These are phyloP conservation scores for Microctenopoma lineatum DNA, from an alignment of 2,797 vertebrate species.

Conservation along the genomic window DNA sequence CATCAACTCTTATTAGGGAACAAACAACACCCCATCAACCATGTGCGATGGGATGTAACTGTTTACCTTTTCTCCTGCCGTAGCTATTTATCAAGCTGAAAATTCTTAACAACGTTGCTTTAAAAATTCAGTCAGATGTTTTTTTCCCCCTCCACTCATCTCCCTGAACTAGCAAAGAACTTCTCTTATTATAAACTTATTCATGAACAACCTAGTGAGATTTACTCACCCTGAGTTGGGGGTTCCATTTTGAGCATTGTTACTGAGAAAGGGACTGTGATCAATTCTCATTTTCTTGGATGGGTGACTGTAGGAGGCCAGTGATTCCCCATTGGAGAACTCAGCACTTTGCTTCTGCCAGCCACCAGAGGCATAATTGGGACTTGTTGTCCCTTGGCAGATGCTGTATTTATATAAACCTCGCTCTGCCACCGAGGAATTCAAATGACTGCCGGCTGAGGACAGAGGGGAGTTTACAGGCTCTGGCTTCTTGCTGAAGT, in stretches of 20 bases:
- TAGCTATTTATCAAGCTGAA: slow-evolving; percentile 39
- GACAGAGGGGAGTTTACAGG: slow-evolving; percentile 59
- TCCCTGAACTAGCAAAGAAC: slow-evolving; percentile 70
- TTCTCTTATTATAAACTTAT: slow-evolving; percentile 75
- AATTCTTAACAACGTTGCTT: slow-evolving; percentile 51
- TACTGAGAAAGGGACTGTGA: slow-evolving; percentile 72
- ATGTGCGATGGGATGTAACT: slow-evolving; percentile 23
- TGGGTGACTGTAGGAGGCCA: slow-evolving; percentile 82
- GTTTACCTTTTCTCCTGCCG: slow-evolving; percentile 23
- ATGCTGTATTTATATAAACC: slow-evolving; percentile 71
- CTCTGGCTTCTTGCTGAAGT: slow-evolving; percentile 82
- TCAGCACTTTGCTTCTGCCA: slow-evolving; percentile 74
- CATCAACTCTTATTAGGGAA: slow-evolving; percentile 55
- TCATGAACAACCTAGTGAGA: slow-evolving; percentile 67
- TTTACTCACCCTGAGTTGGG: slow-evolving; percentile 71
- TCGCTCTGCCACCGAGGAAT: slow-evolving; percentile 72
- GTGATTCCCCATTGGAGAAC: slow-evolving; percentile 75
- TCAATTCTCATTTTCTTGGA: slow-evolving; percentile 92
- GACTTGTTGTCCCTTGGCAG: slow-evolving; percentile 78
- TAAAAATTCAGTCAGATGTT: slow-evolving; percentile 53
- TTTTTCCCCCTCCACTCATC: slow-evolving; percentile 53
- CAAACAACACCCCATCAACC: slow-evolving; percentile 30
- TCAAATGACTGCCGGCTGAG: slow-evolving; percentile 71
- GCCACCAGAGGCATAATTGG: slow-evolving; percentile 82
- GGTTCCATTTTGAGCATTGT: slow-evolving; percentile 67